These are phyloP conservation scores for Diaprepes abbreviatus DNA, from an alignment of 2,888 invertebrate species.

Conservation along the genomic window DNA sequence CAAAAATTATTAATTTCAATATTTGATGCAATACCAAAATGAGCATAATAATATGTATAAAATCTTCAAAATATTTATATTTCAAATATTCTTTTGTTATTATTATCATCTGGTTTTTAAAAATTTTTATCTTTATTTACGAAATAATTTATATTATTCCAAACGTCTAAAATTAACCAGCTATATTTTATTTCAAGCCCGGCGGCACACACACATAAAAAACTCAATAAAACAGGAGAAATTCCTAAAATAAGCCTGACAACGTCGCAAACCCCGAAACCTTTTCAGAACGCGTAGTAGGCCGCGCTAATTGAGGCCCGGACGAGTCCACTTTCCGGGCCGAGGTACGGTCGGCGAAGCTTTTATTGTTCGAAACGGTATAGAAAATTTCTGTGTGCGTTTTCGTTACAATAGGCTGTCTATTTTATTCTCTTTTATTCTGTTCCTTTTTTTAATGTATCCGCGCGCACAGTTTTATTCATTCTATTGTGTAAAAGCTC, in stretches of 20 bases:
- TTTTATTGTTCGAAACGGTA: conserved; percentile 52
- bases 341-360: conserved; percentile 56
- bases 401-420: conserved; percentile 52
- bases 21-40: no score
- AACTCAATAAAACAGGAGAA: conserved; percentile 37
- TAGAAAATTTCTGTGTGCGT: conserved; percentile 53
- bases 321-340: conserved; percentile 63
- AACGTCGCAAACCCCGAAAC: conserved; percentile 48
- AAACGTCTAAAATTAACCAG: conserved; percentile 17
- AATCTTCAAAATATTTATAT: no score
- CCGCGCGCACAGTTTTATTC: conserved; percentile 28
- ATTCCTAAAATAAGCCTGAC: conserved; percentile 29
- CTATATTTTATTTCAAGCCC: conserved; percentile 10
- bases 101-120: no score
- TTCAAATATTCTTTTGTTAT: no score
- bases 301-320: conserved; percentile 66
- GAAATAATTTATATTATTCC: neutral
- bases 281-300: conserved; percentile 65
- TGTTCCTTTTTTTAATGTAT: conserved; percentile 48
- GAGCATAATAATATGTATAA: no score
- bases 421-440: conserved; percentile 37
- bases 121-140: neutral
- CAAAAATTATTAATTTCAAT: no score
- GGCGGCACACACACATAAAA: conserved; percentile 9
- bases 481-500: conserved; percentile 44